Percentiles rank a stretch among this genome's conserved stretches.
These are phyloP conservation scores for Tetragnatha montana DNA, from an alignment of 2,888 invertebrate species.

Conservation along the genomic window DNA sequence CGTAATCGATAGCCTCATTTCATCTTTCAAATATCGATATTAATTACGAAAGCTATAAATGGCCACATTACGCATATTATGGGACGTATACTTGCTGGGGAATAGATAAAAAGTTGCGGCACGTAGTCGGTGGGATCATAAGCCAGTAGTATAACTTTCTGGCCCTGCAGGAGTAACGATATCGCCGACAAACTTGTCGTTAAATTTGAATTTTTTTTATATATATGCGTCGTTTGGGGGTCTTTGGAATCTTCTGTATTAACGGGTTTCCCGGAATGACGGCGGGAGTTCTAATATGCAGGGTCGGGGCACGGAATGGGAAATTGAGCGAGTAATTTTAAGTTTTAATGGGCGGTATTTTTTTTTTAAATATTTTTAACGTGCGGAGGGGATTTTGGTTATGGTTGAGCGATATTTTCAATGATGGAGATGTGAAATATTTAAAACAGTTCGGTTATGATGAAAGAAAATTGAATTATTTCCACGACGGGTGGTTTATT, in stretches of 20 bases:
- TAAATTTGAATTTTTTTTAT: constrained; percentile 32
- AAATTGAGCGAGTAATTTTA: neutral
- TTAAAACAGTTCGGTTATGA: too few species aligned
- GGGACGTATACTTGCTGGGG: neutral
- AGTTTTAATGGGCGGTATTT: neutral
- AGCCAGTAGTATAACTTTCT: constrained; percentile 17
- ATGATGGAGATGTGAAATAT: too few species aligned
- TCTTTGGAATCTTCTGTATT: constrained; percentile 1
- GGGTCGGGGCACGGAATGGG: neutral
- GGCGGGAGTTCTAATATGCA: neutral
- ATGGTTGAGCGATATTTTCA: too few species aligned
- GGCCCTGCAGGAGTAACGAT: constrained; percentile 13
- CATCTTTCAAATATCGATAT: constrained; percentile 50
- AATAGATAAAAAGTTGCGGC: constrained; percentile 35
- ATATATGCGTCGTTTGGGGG: neutral
- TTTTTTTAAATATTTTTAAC: neutral
- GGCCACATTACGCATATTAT: constrained; percentile 46
- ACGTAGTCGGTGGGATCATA: constrained; percentile 5
- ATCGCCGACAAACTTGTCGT: constrained; percentile 29
- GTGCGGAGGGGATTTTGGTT: too few species aligned
- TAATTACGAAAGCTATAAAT: constrained; percentile 54
- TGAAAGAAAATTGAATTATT: too few species aligned
- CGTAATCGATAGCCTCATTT: constrained; percentile 51
- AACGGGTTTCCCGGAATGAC: neutral
- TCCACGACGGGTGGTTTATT: too few species aligned